Conservation (phyloP, 2,797 vertebrate species). For the Enteromius afrohamiltoni region DNA sequence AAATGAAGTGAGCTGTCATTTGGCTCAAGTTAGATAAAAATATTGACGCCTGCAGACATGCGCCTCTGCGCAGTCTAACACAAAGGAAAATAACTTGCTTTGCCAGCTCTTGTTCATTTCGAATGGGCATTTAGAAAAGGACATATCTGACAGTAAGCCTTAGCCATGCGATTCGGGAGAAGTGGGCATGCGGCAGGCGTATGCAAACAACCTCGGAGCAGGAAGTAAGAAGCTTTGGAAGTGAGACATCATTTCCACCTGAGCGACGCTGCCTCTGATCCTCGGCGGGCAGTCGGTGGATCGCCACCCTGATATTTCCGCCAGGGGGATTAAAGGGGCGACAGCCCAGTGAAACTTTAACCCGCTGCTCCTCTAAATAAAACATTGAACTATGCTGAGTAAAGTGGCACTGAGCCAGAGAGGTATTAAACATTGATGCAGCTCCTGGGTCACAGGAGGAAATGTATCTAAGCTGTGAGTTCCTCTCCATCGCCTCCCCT, state of each 20-base stretch:
- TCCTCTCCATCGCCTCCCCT: slow-evolving; percentile 66
- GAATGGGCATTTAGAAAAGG: slow-evolving; percentile 12
- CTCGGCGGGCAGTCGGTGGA: slow-evolving; percentile 60
- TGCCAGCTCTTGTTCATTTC: slow-evolving; percentile 23
- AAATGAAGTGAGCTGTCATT: slow-evolving; percentile 80
- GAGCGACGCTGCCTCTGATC: slow-evolving; percentile 54
- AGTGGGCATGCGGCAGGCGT: not conserved
- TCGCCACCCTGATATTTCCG: slow-evolving; percentile 69
- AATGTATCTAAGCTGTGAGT: slow-evolving; percentile 75
- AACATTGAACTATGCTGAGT: slow-evolving; percentile 79
- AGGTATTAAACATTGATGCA: slow-evolving; percentile 78
- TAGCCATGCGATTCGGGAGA: not conserved
- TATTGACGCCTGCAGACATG: slow-evolving; percentile 65
- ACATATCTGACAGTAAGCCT: slow-evolving; percentile 4
- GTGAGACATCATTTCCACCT: slow-evolving; percentile 43
- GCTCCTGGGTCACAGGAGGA: slow-evolving; percentile 71
- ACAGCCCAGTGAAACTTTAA: slow-evolving; percentile 74
- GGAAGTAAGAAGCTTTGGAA: slow-evolving; percentile 27
- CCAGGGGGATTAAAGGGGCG: slow-evolving; percentile 60
- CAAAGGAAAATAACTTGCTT: slow-evolving; percentile 42
- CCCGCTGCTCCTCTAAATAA: slow-evolving; percentile 76
- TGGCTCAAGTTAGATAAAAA: slow-evolving; percentile 81
- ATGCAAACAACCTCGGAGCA: slow-evolving; percentile 31
- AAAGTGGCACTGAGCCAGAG: slow-evolving; percentile 73
- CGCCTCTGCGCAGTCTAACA: slow-evolving; percentile 46